Evolutionary conservation across 1,140 invertebrate genomes (phyloP).

Genomic region (Caerostris extrusa): DNA sequence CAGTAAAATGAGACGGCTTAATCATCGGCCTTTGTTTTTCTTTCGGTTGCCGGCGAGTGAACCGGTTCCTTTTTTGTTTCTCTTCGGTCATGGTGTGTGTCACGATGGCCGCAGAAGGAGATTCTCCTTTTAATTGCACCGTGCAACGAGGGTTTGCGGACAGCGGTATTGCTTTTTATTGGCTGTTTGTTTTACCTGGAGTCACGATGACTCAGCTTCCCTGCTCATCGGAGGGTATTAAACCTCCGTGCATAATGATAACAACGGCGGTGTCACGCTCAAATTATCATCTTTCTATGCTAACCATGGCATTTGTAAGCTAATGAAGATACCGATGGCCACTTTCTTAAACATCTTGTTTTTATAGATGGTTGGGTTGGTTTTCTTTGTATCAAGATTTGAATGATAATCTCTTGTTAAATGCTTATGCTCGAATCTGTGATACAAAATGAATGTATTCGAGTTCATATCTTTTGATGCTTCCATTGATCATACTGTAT

Average conservation of each 20-base stretch:
- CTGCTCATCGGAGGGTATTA: background rate
- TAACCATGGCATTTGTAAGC: background rate
- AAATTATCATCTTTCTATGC: background rate
- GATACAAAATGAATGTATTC: no score
- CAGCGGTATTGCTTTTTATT: conserved; percentile 13
- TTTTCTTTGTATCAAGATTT: no score
- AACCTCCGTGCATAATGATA: background rate
- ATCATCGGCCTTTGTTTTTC: background rate
- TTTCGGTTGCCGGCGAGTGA: background rate
- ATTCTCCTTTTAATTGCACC: background rate
- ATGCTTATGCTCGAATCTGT: no score
- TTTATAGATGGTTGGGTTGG: no score
- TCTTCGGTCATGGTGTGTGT: background rate
- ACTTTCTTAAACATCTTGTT: no score
- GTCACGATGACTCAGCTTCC: background rate
- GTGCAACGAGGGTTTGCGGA: background rate
- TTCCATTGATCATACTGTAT: no score
- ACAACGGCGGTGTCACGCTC: background rate
- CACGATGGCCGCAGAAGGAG: background rate
- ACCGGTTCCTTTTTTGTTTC: background rate
- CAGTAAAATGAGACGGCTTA: background rate
- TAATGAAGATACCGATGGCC: background rate
- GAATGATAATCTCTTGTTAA: no score
- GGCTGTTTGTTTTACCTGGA: background rate
- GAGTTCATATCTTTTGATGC: no score